Evolutionary conservation across 2,797 vertebrate species (phyloP).

Genomic region (Potorous gilbertii): DNA sequence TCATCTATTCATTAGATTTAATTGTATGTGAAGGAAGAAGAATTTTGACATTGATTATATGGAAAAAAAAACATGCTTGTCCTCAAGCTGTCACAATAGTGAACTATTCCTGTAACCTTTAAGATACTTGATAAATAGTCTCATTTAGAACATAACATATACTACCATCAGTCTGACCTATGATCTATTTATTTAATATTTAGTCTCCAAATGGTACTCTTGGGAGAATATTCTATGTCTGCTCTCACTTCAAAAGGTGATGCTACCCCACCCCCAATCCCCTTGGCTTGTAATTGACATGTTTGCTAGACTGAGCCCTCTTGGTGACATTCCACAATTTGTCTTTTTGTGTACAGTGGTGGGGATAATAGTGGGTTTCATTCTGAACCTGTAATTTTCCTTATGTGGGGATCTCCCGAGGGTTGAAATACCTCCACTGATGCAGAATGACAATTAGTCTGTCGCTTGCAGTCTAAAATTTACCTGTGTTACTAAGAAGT

Average conservation of each 20-base stretch:
- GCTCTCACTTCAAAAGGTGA: neutral
- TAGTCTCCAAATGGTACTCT: neutral
- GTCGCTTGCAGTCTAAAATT: neutral
- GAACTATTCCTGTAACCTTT: conserved; percentile 12
- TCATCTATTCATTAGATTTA: conserved; percentile 38
- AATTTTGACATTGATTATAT: conserved; percentile 58
- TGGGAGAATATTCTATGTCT: neutral
- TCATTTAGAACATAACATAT: conserved; percentile 62
- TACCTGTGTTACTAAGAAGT: neutral
- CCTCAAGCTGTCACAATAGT: conserved; percentile 4
- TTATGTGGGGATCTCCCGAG: neutral
- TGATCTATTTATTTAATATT: neutral
- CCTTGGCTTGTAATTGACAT: neutral
- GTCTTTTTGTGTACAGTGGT: neutral
- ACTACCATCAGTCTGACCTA: neutral
- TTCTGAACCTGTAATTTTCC: neutral
- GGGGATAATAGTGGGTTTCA: neutral
- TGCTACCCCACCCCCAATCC: neutral
- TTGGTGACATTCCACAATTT: neutral
- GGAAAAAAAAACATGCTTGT: conserved; percentile 34
- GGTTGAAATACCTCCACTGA: neutral
- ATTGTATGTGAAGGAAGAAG: conserved; percentile 56
- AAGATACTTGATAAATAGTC: conserved; percentile 34
- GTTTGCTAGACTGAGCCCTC: neutral
- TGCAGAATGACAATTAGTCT: neutral